Evolutionary conservation across 1,140 invertebrate species (phyloP), one percentile per base, ranked within the genome.

Genomic region (Alviniconcha marisindica): DNA sequence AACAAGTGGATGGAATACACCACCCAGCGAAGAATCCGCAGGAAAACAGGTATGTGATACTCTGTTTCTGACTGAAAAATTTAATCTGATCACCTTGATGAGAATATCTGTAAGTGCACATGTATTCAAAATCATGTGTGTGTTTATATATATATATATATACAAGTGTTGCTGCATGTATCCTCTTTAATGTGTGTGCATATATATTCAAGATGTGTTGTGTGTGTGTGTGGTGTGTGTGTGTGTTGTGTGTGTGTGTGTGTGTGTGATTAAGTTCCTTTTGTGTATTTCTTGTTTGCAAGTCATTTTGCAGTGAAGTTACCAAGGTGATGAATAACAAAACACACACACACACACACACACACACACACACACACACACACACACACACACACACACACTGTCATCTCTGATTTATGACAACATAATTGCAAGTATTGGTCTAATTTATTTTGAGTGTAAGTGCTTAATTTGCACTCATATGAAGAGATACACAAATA

Each of bases 1-100:
- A 84, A 84, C 4, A 87, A 82, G 63, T 89, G 88, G 88, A 85
- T 81, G 54, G 83, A 87, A 28, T 89, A 87, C 81, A 80, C 56
- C 1, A 85, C 86, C 15, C 69, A 74, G 24, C 87, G 87, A 79
- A 79, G 88, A 51, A 48, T 84, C 15, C 73, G 74, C 12, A 84
- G 83, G 60, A 81, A 83, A 60, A 78, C 77, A 73, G 86, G 88
- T 89, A 85, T 77, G 85, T 87, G 36, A 40, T n/a, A 24, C n/a
- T n/a, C 14, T 77, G 7, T 44, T 60, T 69, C 21, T 18, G 33
- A 48, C 33, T 14, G 56, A 7, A 48, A 76, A 76, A 60, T 24
- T 60, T 5, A 51, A 60, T 24, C 15, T 24, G n/a, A 60, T 7
- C 7, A 60, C 56, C 56, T 24, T 60, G 21, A n/a, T 7, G 7